Base-by-base conservation (phyloP, 2,888 invertebrate species). In the Nudaria mundana region DNA sequence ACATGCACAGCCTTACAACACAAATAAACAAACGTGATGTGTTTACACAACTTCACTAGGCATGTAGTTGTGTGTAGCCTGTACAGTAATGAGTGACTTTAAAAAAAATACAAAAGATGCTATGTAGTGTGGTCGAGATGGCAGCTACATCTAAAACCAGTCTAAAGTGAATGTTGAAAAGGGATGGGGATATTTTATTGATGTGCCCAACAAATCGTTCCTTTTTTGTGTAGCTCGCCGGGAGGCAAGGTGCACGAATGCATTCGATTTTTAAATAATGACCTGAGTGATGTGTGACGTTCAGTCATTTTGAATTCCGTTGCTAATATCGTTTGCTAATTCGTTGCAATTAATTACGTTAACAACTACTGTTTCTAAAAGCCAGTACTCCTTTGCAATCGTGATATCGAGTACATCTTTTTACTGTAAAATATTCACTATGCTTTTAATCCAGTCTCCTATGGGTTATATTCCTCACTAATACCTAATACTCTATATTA, bases 171-270 rank as follows among this genome's bases (percentile, higher is more conserved):
- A 33, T 14, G 71, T 53, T 54, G 10, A 64, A 78, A 40, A 24
- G 63, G 45, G 74, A 81, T 44, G 44, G 59, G 29, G 4, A 26
- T 42, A 45, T 62, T 70, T 63, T 70, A 72, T 76, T 79, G 77
- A 50, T 52, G 73, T 70, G 69, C 53, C n/a, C 57, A 62, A 67
- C 54, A 59, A 66, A 59, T 57, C 57, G 71, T 73, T 82, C 73
- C 66, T 82, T 81, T 84, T 85, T 81, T 69, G 74, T 81, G 76
- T 51, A 77, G 77, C 81, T 74, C 77, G 74, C 63, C 78, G 82
- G 82, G 82, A 82, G 81, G 85, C 85, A 85, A 86, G 86, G 85
- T 86, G 86, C 78, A 71, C 54, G 60, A 57, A 63, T 63, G 64
- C 72, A 75, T 76, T 76, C 76, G 78, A 78, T 81, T 83, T 76